phyloP scores from a whole-genome alignment of 2,888 invertebrate genomes.

The Muscina levida region DNA sequence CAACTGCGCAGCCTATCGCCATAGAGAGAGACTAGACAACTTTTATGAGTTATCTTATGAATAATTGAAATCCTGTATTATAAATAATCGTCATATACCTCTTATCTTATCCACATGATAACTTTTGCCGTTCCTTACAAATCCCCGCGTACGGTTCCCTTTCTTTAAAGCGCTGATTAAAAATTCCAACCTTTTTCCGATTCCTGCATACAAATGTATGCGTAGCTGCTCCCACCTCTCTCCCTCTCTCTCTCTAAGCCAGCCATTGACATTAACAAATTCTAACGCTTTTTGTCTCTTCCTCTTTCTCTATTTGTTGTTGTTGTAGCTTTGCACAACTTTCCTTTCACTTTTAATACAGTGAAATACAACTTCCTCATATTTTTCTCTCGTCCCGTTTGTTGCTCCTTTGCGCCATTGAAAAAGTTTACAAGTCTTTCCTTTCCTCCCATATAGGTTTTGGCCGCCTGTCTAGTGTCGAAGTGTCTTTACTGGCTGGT shows the following conservation, averaged over 20 bases:
- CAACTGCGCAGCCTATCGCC: too few species aligned
- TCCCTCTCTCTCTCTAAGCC: background rate
- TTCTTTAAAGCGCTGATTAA: background rate
- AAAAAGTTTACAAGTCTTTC: background rate
- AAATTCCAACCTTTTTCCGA: background rate
- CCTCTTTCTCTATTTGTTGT: slow-evolving; percentile 14
- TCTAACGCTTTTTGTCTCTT: too few species aligned
- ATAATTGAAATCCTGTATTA: too few species aligned
- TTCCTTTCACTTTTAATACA: slow-evolving; percentile 33
- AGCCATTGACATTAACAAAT: too few species aligned
- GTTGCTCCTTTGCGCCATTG: background rate
- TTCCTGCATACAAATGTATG: background rate
- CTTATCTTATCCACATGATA: too few species aligned
- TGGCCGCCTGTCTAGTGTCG: background rate
- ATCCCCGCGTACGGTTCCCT: too few species aligned
- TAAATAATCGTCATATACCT: too few species aligned
- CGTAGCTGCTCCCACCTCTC: background rate
- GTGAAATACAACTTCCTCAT: slow-evolving; percentile 34
- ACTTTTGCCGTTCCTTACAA: too few species aligned
- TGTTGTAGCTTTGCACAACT: background rate
- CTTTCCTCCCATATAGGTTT: background rate
- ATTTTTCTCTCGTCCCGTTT: background rate
- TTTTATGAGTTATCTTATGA: too few species aligned
- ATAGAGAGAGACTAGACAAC: too few species aligned
- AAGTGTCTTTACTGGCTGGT: background rate